Evolutionary conservation across 2,797 vertebrate genomes (phyloP).

Genomic region (Phrynocephalus guinanensis): DNA sequence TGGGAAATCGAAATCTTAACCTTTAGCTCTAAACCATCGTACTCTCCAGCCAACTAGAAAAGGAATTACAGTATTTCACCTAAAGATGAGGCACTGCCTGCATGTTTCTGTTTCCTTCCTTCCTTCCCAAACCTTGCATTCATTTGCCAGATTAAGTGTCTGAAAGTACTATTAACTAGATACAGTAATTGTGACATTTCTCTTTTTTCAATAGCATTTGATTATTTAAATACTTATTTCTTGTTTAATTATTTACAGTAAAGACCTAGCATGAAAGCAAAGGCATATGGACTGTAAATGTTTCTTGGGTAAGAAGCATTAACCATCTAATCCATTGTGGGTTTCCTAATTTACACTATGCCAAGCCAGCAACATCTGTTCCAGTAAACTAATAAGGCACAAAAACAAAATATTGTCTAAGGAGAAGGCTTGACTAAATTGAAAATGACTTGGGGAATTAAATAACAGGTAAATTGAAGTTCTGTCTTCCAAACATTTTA

Average conservation of each 20-base stretch:
- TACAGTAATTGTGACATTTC: too few species aligned
- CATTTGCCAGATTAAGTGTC: neutral
- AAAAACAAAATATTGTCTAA: constrained; percentile 5
- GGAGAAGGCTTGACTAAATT: neutral
- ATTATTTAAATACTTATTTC: constrained; percentile 18
- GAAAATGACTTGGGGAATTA: neutral
- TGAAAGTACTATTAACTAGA: neutral
- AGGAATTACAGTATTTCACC: too few species aligned
- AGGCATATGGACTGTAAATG: constrained; percentile 25
- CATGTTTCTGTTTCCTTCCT: too few species aligned
- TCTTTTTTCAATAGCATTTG: neutral
- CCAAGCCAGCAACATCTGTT: constrained; percentile 11
- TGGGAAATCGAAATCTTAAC: too few species aligned
- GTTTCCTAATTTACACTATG: neutral
- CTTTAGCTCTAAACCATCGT: too few species aligned
- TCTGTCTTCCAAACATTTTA: neutral
- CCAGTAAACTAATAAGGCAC: neutral
- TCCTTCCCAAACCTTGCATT: neutral
- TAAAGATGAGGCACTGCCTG: too few species aligned
- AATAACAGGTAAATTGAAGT: neutral
- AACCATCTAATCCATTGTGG: constrained; percentile 20
- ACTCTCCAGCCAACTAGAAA: too few species aligned
- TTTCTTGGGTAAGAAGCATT: constrained; percentile 20
- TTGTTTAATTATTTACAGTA: neutral
- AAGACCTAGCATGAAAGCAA: constrained; percentile 1